Percentiles rank a stretch among this genome's conserved stretches.
These are phyloP conservation scores for Anodontia alba DNA, from an alignment of 2,888 invertebrate species.

Conservation along the genomic window DNA sequence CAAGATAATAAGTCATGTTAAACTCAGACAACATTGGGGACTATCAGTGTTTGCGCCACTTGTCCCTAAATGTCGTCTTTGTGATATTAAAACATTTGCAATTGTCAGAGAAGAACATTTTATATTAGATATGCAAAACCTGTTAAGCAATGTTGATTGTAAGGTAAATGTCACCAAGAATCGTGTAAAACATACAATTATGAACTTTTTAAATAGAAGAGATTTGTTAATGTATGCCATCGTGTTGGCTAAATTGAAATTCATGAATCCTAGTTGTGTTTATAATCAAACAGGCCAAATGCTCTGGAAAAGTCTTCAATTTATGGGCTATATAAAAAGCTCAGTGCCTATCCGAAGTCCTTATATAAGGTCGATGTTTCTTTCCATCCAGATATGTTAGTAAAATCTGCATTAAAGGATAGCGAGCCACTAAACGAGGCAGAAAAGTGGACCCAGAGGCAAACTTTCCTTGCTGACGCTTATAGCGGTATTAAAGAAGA, in stretches of 20 bases:
- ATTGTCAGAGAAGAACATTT: constrained; percentile 59
- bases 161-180: neutral
- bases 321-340: neutral
- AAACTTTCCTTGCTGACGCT: constrained; percentile 40
- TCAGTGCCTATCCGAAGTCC: neutral
- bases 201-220: neutral
- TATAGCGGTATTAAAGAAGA: constrained; percentile 39
- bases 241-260: neutral
- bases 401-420: neutral
- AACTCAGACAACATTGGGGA: constrained; percentile 11
- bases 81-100: constrained; percentile 51
- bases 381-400: neutral
- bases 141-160: neutral
- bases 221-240: neutral
- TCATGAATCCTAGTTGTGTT: neutral
- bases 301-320: constrained; percentile 27
- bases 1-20: constrained; percentile 4
- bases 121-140: neutral
- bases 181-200: neutral
- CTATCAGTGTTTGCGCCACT: constrained; percentile 24
- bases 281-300: neutral
- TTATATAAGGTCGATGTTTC: neutral
- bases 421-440: neutral
- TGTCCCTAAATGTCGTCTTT: constrained; percentile 58
- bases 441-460: constrained; percentile 29